phyloP scores from a whole-genome alignment of 2,113 vertebrate species.

The Calcarius ornatus region DNA sequence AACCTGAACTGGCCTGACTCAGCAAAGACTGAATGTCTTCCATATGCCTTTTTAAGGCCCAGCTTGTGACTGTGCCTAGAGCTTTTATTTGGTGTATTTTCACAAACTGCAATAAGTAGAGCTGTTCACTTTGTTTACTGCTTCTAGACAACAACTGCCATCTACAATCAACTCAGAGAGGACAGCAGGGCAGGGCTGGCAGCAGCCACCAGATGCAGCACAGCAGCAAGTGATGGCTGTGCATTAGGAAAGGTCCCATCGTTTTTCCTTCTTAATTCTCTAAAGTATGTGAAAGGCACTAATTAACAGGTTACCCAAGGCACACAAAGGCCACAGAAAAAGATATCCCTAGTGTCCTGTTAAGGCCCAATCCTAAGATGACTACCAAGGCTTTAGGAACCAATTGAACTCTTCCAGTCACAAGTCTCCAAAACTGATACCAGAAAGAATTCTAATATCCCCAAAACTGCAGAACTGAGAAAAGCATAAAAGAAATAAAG shows the following conservation, averaged over 20 bases:
- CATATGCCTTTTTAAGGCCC: neutral
- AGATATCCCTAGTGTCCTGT: neutral
- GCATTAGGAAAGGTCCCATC: neutral
- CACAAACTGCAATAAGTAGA: neutral
- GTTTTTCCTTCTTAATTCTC: neutral
- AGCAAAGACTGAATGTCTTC: neutral
- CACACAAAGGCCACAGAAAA: neutral
- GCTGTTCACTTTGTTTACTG: constrained; percentile 37
- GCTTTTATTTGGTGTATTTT: constrained; percentile 22
- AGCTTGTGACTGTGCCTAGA: neutral
- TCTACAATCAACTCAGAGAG: neutral
- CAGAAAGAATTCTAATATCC: constrained; percentile 1
- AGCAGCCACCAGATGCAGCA: neutral
- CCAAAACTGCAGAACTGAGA: neutral
- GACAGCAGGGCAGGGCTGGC: neutral
- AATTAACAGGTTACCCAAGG: neutral
- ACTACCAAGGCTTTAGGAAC: neutral
- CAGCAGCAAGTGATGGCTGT: neutral
- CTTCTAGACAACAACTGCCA: constrained; percentile 27
- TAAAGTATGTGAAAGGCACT: neutral
- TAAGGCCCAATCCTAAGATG: neutral
- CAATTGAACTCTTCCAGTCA: neutral
- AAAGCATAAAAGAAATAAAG: neutral
- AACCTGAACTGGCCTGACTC: neutral
- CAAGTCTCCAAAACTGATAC: neutral